A percentile compares a stretch with the other conserved stretches of the same genome.
phyloP scores from a whole-genome alignment of 2,888 invertebrate species.

The Lycaena phlaeas region DNA sequence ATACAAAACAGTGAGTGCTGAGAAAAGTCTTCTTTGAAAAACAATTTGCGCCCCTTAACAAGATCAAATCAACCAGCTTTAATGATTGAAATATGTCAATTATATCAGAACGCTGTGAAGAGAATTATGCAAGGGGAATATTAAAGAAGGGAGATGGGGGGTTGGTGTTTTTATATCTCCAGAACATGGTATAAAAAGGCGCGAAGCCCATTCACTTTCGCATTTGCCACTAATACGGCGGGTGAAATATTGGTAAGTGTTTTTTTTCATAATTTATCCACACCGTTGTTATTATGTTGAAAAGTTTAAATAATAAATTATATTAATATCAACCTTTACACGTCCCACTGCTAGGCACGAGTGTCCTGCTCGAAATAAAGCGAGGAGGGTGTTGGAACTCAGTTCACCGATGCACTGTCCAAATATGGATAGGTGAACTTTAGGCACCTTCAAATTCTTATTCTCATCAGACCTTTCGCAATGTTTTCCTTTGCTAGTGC shows the following conservation, averaged over 20 bases:
- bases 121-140: conserved; percentile 54
- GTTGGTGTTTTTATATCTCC: conserved; percentile 40
- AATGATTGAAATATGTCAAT: conserved; percentile 66
- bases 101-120: conserved; percentile 31
- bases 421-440: no score
- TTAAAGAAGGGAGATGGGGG: conserved; percentile 61
- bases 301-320: no score
- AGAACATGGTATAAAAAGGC: conserved; percentile 43
- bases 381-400: no score
- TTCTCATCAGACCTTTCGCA: no score
- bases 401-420: no score
- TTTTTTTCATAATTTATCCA: no score
- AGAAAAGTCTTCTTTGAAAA: conserved; percentile 8
- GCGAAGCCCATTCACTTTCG: conserved; percentile 22
- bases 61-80: conserved; percentile 37
- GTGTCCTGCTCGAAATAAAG: no score
- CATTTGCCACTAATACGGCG: conserved; percentile 28
- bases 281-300: no score
- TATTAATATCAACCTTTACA: no score
- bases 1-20: neutral
- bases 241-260: conserved; percentile 17
- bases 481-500: no score
- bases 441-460: no score
- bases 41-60: conserved; percentile 28
- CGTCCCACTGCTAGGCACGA: no score